Evolutionary conservation across 2,797 vertebrate genomes (phyloP).

Genomic region (Bucorvus abyssinicus): DNA sequence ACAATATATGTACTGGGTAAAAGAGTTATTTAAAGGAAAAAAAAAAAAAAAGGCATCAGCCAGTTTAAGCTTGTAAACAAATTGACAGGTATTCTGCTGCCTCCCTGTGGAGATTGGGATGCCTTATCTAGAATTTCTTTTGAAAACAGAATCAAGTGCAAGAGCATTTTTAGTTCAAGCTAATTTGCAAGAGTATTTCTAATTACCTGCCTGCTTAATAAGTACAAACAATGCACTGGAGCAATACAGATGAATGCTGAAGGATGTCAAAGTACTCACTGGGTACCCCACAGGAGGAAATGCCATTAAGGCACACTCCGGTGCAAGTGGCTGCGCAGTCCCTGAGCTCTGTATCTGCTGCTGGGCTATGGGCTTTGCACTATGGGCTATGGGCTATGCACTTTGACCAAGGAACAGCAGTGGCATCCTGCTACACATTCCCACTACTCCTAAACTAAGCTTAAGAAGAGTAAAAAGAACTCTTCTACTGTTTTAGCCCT

Average conservation of each 20-base stretch:
- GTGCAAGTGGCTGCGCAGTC: not conserved
- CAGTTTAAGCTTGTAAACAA: not conserved
- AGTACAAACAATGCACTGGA: not conserved
- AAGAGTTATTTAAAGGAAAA: not conserved
- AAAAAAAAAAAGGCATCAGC: not conserved
- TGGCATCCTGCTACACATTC: not conserved
- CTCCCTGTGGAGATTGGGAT: conserved; percentile 63
- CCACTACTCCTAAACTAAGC: not conserved
- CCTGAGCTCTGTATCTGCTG: accelerated
- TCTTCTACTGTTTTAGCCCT: not conserved
- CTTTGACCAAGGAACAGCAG: not conserved
- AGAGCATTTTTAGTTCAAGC: not conserved
- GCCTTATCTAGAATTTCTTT: not conserved
- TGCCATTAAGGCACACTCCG: not conserved
- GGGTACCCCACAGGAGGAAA: not conserved
- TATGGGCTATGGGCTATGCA: not conserved
- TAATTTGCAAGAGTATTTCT: not conserved
- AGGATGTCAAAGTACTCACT: not conserved
- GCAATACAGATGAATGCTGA: not conserved
- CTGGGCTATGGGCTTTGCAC: not conserved
- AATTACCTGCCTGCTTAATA: not conserved
- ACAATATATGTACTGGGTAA: not conserved
- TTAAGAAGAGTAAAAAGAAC: not conserved
- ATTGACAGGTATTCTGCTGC: conserved; percentile 59
- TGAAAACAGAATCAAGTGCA: not conserved